Evolutionary conservation across 2,888 invertebrate genomes (phyloP), one percentile per base, ranked within the genome.

Genomic region (Erynnis tages): DNA sequence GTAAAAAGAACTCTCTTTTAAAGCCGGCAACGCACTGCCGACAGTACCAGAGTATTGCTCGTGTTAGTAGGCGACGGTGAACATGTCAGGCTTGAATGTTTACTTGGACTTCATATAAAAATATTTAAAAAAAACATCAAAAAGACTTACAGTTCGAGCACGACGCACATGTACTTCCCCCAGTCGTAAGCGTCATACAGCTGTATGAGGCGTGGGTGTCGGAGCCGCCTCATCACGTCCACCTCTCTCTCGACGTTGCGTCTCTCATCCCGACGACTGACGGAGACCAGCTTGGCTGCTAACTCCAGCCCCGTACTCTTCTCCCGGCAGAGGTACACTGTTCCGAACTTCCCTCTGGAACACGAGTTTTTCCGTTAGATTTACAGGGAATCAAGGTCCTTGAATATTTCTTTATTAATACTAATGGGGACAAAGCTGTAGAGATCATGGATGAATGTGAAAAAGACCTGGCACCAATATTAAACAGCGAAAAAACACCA

Each of bases 131-230:
- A 4, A 23, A 4, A 13, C 6, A 25, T 25, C 25, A 8, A 7
- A 21, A 27, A 32, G 74, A 94, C 97, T 95, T 91, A 99, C 99
- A 99, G 91, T 92, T 99, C 99, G 60, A 99, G 92, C 61, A 99
- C 95, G 67, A 99, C 96, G 86, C 98, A 97, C 94, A 99, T 98
- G 74, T 96, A 95, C 85, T 96, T 96, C 65, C 94, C 94, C 86
- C 94, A 94, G 83, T 98, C 98, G 82, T 97, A 98, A 7, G 98
- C 98, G 73, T 99, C 99, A 82, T 98, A 99, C 35, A 99, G 92
- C 82, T 99, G 99, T 68, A 99, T 96, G 43, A 99, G 93, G 59
- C 98, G 90, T 21, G 98, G 98, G 90, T 99, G 99, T 69, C 98
- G 95, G 50, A 99, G 92, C 60, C 94, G 91, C 73, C 96, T 92